Percentiles rank a stretch among this genome's conserved stretches.
Conservation (phyloP, 2,888 invertebrate genomes). For the Mythimna vitellina region DNA sequence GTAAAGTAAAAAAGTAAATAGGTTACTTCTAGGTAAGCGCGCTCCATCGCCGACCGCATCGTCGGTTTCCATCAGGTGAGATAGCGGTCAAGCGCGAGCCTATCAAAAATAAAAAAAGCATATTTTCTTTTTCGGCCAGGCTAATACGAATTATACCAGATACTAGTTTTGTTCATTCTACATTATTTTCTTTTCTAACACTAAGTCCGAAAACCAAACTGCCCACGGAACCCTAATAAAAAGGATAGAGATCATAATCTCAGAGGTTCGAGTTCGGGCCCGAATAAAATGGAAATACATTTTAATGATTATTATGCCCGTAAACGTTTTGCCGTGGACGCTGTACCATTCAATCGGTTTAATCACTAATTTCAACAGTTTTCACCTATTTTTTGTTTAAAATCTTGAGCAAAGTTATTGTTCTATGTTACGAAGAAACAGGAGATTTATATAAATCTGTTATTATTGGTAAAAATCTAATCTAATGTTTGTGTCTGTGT, state of each 20-base stretch:
- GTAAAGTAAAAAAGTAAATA: too few relatives aligned
- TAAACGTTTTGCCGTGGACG: slow-evolving; percentile 84
- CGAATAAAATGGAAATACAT: slow-evolving; percentile 88
- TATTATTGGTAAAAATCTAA: neutral
- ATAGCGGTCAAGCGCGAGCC: too few relatives aligned
- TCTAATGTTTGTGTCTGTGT: neutral
- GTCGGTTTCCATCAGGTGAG: too few relatives aligned
- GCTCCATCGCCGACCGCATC: too few relatives aligned
- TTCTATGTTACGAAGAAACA: slow-evolving; percentile 26
- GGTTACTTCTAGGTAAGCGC: too few relatives aligned
- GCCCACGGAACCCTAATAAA: slow-evolving; percentile 78
- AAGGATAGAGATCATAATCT: slow-evolving; percentile 89
- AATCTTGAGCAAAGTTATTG: slow-evolving; percentile 32
- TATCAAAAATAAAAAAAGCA: too few relatives aligned
- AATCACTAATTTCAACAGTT: slow-evolving; percentile 80
- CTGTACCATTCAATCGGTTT: slow-evolving; percentile 80
- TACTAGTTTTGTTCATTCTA: neutral
- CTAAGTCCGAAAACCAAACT: slow-evolving; percentile 11
- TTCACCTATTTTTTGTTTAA: slow-evolving; percentile 78
- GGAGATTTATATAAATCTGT: neutral
- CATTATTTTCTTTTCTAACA: neutral
- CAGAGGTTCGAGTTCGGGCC: slow-evolving; percentile 82
- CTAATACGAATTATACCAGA: neutral
- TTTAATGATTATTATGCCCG: slow-evolving; percentile 89
- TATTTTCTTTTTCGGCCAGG: too few relatives aligned